Conservation (phyloP, 2,888 invertebrate species). For the Gymnosoma rotundatum region DNA sequence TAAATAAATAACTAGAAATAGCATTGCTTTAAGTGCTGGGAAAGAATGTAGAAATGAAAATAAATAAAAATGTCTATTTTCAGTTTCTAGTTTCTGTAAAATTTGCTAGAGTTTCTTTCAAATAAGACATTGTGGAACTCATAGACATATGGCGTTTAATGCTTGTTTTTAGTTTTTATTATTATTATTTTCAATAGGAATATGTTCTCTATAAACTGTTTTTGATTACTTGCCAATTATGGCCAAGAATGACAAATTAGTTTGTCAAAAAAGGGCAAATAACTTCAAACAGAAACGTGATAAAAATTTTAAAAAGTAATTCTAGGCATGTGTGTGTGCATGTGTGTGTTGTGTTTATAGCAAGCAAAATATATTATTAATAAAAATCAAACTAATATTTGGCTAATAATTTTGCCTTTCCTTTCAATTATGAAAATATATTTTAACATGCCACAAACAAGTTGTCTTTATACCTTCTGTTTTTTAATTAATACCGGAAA, state of each 20-base stretch:
- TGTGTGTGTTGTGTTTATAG: neutral
- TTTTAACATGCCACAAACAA: conserved; percentile 7
- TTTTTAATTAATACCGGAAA: conserved; percentile 66
- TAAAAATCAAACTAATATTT: neutral
- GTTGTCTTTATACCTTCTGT: neutral
- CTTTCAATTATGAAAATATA: conserved; percentile 13
- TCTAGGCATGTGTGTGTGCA: neutral
- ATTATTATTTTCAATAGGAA: conserved; percentile 3
- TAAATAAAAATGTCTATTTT: conserved; percentile 12
- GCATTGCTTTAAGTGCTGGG: conserved; percentile 29
- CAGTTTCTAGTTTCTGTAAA: conserved; percentile 21
- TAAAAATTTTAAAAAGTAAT: conserved; percentile 25
- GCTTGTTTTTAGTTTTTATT: conserved; percentile 7
- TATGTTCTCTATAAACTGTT: conserved; percentile 63
- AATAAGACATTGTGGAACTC: conserved; percentile 33
- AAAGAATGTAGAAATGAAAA: conserved; percentile 43
- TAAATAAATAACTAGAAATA: neutral
- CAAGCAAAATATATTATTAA: neutral
- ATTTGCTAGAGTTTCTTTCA: neutral
- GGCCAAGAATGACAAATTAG: conserved; percentile 68
- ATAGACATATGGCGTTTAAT: conserved; percentile 44
- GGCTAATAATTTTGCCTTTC: conserved; percentile 13
- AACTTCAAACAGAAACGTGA: conserved; percentile 61
- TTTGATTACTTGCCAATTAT: conserved; percentile 67
- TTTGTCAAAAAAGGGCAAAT: conserved; percentile 61